These are phyloP conservation scores for Rhynchophorus ferrugineus DNA, from an alignment of 1,140 invertebrate species.

Conservation along the genomic window DNA sequence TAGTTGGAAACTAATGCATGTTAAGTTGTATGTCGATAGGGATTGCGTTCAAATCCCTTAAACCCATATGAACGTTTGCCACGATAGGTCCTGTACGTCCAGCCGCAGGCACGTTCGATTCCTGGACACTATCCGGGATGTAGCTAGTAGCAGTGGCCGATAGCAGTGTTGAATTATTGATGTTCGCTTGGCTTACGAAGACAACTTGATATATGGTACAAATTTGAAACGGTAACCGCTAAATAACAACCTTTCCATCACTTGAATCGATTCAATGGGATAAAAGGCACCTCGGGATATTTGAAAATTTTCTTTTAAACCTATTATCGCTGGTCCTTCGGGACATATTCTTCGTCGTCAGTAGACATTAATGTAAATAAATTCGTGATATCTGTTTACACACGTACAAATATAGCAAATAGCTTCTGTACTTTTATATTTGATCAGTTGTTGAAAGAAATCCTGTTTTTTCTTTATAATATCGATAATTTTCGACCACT, in stretches of 20 bases:
- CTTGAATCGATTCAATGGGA: too few species aligned
- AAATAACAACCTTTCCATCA: slow-evolving; percentile 21
- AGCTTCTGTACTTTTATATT: too few species aligned
- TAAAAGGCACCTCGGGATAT: too few species aligned
- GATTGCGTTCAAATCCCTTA: background rate
- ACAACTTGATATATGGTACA: slow-evolving; percentile 36
- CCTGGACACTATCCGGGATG: slow-evolving; percentile 7
- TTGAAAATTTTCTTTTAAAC: too few species aligned
- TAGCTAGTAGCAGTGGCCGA: slow-evolving; percentile 17
- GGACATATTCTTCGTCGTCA: too few species aligned
- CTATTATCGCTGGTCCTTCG: too few species aligned
- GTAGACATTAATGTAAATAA: too few species aligned
- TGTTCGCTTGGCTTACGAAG: slow-evolving; percentile 31
- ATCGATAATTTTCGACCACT: too few species aligned
- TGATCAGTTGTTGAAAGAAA: too few species aligned
- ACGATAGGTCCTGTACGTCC: slow-evolving; percentile 1
- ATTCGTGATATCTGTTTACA: too few species aligned
- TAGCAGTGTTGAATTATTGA: slow-evolving; percentile 34
- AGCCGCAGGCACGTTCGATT: background rate
- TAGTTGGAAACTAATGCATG: background rate
- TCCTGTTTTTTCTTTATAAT: too few species aligned
- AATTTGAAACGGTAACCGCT: slow-evolving; percentile 33
- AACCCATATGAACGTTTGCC: background rate
- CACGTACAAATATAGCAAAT: too few species aligned
- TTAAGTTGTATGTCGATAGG: background rate